Base-by-base conservation (phyloP, 2,888 invertebrate species). In the Cephalotes varians region DNA sequence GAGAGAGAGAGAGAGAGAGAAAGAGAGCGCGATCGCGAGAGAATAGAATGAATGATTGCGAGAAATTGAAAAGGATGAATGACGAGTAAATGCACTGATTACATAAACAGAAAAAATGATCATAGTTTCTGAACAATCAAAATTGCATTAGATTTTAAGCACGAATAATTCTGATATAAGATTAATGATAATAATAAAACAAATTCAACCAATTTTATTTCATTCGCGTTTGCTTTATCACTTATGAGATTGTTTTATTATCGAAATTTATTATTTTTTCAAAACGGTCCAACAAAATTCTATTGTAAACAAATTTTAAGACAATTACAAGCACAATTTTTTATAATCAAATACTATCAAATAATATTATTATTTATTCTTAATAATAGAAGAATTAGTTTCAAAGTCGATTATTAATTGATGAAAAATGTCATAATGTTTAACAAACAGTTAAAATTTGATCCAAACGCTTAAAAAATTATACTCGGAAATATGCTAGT, bases 401-500 rank as follows among this genome's bases (percentile, higher is more conserved):
- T 4, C 15, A 31, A 69, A 65, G 15, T 21, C 7, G n/a, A 28
- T 25, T 25, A 56, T 58, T 37, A 60, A 40, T 40, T 10, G 9
- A 56, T 40, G 10, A 25, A 10, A 21, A 73, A 73, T 25, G 25
- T 72, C 7, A 34, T 34, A 40, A 71, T 5, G 12, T 51, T 54
- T 56, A 44, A 47, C 1, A 15, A 6, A 65, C 6, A 21, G 5
- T 69, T 25, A 6, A 71, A 37, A 71, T 18, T 18, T 25, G 44
- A n/a, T 1, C 2, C 12, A 58, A 73, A 58, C 12, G 28, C 1
- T 34, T 5, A 37, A 40, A 58, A 37, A 44, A 73, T 0, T 47
- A 49, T 62, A 28, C n/a, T 77, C 6, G 21, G 21, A 69, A 21
- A 25, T 40, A 44, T 69, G 49, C 77, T 77, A 69, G 77, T 77